Evolutionary conservation across 2,888 invertebrate genomes (phyloP), one percentile per base, ranked within the genome.

Genomic region (Drosophila atroscutellata): DNA sequence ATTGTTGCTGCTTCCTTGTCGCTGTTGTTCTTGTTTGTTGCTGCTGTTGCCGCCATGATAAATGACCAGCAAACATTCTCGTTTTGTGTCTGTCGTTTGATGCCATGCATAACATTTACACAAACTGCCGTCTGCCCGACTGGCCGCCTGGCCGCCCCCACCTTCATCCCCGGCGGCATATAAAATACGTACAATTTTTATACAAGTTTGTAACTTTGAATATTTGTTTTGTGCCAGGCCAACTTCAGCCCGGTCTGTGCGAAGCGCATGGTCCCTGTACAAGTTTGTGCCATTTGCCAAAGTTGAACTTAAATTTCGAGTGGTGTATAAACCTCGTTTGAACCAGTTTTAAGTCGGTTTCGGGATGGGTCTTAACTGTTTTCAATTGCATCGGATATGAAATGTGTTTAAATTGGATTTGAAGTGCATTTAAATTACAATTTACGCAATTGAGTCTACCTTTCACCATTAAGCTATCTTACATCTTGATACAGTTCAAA

Each of bases 91-190:
- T 66, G 47, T 51, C 64, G 30, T 37, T 51, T 61, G 36, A 63
- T 69, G 75, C 81, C 69, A 80, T 77, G 72, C 80, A 74, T 82
- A 84, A 78, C 80, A 84, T 84, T 85, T 85, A 70, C 70, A 75
- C 71, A 59, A 60, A 58, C 84, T 64, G 66, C 24, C 34, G 34
- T 5, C 4, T 5, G 20, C 37, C 32, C n/a, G 39, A 1, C 26
- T 26, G 9, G 0, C 54, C n/a, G 13, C 15, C 11, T 9, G 11
- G 32, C n/a, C 24, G 3, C 7, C 18, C 18, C 34, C 51, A 15
- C 13, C 47, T 5, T 4, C 9, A 4, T 6, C 13, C 20, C 34
- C 58, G 11, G 11, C 32, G 32, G 9, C 32, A 11, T 11, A 32
- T 32, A 32, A 32, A 75, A 75, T 58, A 63, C 56, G 52, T 49